Conservation (phyloP, 2,113 vertebrate genomes). For the Albula glossodonta region DNA sequence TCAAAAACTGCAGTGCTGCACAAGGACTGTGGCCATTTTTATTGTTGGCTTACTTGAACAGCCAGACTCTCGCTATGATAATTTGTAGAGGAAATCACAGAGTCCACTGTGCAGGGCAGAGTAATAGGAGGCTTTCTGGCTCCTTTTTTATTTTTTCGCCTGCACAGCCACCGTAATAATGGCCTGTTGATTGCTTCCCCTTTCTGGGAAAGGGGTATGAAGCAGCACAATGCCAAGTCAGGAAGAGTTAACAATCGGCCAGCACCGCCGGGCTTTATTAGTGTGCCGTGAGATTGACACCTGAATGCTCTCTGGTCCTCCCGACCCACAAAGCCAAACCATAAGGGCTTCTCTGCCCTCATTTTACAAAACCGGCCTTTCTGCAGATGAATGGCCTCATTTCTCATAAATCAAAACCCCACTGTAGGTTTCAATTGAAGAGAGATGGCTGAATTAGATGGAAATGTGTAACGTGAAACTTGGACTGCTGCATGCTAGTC, state of each 20-base stretch:
- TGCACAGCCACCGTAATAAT: slow-evolving; percentile 5
- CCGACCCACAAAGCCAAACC: neutral
- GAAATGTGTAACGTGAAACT: neutral
- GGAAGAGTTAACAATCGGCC: slow-evolving; percentile 17
- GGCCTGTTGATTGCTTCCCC: slow-evolving; percentile 25
- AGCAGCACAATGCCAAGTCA: slow-evolving; percentile 4
- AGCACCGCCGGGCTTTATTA: slow-evolving; percentile 18
- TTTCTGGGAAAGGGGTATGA: slow-evolving; percentile 12
- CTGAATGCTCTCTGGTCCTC: slow-evolving; percentile 11
- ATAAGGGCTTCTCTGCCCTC: neutral
- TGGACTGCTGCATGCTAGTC: neutral
- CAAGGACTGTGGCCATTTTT: neutral
- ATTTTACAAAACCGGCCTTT: slow-evolving; percentile 16
- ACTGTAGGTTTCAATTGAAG: slow-evolving; percentile 9
- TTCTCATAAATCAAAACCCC: neutral
- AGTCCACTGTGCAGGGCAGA: neutral
- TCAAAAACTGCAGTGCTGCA: neutral
- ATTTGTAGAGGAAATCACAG: slow-evolving; percentile 20
- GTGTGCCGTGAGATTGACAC: slow-evolving; percentile 16
- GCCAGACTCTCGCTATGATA: neutral
- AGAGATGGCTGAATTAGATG: neutral
- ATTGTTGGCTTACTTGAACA: neutral
- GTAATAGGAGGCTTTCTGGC: neutral
- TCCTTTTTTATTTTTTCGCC: neutral
- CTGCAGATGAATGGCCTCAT: neutral